A percentile compares a stretch with the other conserved stretches of the same genome.
phyloP scores from a whole-genome alignment of 35 echinoderm and acorn worm species.

The Anneissia japonica region DNA sequence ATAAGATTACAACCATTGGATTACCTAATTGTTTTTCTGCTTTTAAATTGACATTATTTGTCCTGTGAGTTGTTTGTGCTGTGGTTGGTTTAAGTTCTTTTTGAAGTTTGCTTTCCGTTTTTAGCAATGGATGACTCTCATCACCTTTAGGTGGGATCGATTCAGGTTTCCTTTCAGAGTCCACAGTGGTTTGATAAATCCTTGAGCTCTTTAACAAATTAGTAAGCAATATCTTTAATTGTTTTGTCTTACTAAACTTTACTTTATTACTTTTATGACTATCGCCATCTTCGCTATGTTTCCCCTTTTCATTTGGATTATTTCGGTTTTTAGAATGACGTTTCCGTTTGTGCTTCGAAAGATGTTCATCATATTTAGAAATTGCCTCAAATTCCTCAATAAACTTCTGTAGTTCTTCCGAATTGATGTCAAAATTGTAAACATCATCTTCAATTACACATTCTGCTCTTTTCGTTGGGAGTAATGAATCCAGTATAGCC shows the following conservation, averaged over 20 bases:
- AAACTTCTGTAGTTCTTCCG: conserved; percentile 47
- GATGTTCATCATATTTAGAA: conserved; percentile 6
- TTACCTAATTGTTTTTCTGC: neutral
- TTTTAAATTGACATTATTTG: too few species aligned
- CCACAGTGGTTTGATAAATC: neutral
- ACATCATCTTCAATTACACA: neutral
- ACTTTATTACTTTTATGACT: neutral
- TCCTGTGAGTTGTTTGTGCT: neutral
- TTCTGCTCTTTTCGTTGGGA: neutral
- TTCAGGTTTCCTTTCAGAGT: neutral
- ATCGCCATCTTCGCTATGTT: neutral
- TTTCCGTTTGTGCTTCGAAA: neutral
- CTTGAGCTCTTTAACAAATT: neutral
- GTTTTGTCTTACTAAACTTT: neutral
- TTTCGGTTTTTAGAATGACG: neutral
- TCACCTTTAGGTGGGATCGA: neutral
- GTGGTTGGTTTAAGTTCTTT: neutral
- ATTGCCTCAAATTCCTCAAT: conserved; percentile 47
- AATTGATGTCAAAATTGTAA: conserved; percentile 44
- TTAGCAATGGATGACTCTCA: neutral
- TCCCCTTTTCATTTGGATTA: neutral
- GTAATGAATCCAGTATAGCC: conserved; percentile 40
- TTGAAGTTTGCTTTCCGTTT: neutral
- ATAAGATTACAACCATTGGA: neutral
- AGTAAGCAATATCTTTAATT: neutral